Evolutionary conservation across 2,113 vertebrate genomes (phyloP).

Genomic region (Eurypyga helias): DNA sequence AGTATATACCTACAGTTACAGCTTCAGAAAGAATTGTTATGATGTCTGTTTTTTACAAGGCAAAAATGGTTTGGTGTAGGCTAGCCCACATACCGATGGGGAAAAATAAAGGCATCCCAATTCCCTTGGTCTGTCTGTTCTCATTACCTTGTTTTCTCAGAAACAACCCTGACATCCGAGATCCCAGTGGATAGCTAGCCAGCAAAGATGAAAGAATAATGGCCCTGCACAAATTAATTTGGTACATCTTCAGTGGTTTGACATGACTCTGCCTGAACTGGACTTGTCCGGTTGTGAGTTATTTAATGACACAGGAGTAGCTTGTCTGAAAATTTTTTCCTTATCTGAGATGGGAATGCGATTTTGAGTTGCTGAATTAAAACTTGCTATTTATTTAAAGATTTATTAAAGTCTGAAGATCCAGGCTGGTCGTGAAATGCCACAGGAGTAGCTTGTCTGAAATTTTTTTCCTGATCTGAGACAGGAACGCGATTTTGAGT

Average conservation of each 20-base stretch:
- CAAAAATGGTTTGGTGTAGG: background rate
- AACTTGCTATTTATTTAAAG: background rate
- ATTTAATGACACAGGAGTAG: background rate
- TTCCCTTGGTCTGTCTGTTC: background rate
- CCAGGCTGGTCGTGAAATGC: background rate
- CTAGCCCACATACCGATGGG: background rate
- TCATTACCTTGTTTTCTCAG: background rate
- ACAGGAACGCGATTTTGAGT: background rate
- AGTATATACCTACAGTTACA: background rate
- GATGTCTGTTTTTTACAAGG: background rate
- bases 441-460: background rate
- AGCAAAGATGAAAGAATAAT: slow-evolving; percentile 9
- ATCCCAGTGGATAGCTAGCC: background rate
- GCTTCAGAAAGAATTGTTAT: background rate
- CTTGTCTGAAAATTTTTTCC: background rate
- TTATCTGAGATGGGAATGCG: no score
- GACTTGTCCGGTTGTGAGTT: background rate
- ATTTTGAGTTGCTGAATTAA: background rate
- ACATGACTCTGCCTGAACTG: background rate
- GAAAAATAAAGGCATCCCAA: background rate
- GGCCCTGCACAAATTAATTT: background rate
- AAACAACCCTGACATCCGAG: background rate
- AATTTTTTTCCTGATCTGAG: background rate
- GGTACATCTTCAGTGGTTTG: background rate
- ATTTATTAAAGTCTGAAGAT: background rate